These are phyloP conservation scores for Catharus fuscescens DNA, from an alignment of 2,113 vertebrate genomes.

Conservation along the genomic window DNA sequence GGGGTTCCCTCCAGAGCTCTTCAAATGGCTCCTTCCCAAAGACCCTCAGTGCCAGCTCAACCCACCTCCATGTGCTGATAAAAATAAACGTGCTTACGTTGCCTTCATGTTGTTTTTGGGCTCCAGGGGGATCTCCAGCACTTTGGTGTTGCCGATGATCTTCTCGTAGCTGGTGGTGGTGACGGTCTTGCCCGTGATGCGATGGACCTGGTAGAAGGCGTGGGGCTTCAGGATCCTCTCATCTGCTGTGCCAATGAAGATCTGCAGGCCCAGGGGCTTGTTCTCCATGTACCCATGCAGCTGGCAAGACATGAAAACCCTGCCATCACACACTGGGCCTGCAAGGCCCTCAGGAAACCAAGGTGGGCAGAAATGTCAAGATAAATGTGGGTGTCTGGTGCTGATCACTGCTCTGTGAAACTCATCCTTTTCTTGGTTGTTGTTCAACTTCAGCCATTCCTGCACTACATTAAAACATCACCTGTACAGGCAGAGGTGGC, in stretches of 20 bases:
- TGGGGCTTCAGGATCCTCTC: conserved; percentile 97
- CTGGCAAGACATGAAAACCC: conserved; percentile 67
- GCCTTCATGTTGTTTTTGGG: conserved; percentile 99
- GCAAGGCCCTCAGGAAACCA: neutral
- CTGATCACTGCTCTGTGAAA: neutral
- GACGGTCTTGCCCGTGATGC: conserved; percentile 96
- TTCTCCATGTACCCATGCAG: conserved; percentile 94
- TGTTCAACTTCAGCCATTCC: neutral
- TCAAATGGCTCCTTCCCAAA: neutral
- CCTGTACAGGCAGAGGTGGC: neutral
- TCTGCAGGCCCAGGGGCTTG: conserved; percentile 93
- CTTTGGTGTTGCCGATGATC: conserved; percentile 91
- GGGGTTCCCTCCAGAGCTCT: neutral
- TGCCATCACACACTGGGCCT: neutral
- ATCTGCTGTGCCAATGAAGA: conserved; percentile 97
- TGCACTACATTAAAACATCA: neutral
- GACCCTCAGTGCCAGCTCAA: neutral
- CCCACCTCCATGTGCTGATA: neutral
- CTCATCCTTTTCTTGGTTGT: neutral
- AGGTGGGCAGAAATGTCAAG: fast-evolving
- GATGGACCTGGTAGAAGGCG: conserved; percentile 98
- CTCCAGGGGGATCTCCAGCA: conserved; percentile 94
- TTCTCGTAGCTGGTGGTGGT: conserved; percentile 98
- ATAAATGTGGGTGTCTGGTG: neutral
- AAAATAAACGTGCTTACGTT: conserved; percentile 81